Conservation (phyloP, 2,113 vertebrate species). For the Pipa parva region DNA sequence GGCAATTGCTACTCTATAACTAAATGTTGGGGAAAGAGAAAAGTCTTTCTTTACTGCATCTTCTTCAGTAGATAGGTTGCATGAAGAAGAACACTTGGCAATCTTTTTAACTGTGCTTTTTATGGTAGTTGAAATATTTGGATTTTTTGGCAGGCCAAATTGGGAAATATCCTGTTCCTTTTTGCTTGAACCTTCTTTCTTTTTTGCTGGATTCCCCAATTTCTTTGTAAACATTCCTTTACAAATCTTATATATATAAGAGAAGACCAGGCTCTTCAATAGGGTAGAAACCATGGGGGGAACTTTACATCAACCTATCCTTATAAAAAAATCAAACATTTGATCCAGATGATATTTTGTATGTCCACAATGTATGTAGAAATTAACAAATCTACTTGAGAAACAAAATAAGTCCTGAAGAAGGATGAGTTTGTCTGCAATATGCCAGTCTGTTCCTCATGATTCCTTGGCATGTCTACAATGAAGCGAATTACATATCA, state of each 20-base stretch:
- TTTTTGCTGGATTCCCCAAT: conserved; percentile 87
- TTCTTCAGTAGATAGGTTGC: conserved; percentile 80
- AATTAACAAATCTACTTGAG: conserved; percentile 35
- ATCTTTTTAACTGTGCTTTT: conserved; percentile 92
- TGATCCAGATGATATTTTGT: conserved; percentile 44
- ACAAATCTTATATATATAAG: conserved; percentile 88
- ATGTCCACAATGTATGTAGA: conserved; percentile 44
- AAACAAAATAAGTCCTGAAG: conserved; percentile 46
- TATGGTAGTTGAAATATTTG: conserved; percentile 80
- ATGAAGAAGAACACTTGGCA: conserved; percentile 84
- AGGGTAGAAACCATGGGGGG: conserved; percentile 90
- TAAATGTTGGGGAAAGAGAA: conserved; percentile 93
- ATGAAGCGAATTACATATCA: conserved; percentile 52
- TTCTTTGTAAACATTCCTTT: conserved; percentile 99
- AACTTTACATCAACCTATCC: conserved; percentile 57
- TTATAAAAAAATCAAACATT: conserved; percentile 41
- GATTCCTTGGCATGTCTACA: conserved; percentile 62
- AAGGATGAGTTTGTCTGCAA: conserved; percentile 45
- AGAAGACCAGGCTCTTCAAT: conserved; percentile 80
- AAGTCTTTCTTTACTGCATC: conserved; percentile 76
- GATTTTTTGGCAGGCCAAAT: conserved; percentile 71
- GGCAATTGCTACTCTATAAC: conserved; percentile 94
- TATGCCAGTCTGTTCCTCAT: conserved; percentile 54
- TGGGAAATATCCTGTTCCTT: conserved; percentile 74
- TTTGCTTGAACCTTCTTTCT: conserved; percentile 82